Conservation (phyloP, 1,140 invertebrate genomes). For the Apis mellifera region Amel_HAv3.1 CM009935.2:3840501-3841000, state of each 20-base stretch:
- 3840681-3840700: too few relatives aligned
- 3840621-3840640: too few relatives aligned
- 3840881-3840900: not conserved
- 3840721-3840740: too few relatives aligned
- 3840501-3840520: not conserved
- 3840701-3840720: too few relatives aligned
- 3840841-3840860: not conserved
- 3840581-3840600: not conserved
- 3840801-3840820: too few relatives aligned
- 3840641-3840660: too few relatives aligned
- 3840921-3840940: not conserved
- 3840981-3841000: not conserved
- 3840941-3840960: not conserved
- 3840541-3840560: not conserved
- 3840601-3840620: too few relatives aligned
- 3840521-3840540: not conserved
- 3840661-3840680: too few relatives aligned
- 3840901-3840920: not conserved
- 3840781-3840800: too few relatives aligned
- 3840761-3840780: not conserved
- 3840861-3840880: not conserved
- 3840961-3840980: not conserved
- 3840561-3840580: not conserved
- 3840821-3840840: not conserved
- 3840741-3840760: too few relatives aligned